Conservation (phyloP, 2,888 invertebrate genomes). For the Amphipoea oculea region DNA sequence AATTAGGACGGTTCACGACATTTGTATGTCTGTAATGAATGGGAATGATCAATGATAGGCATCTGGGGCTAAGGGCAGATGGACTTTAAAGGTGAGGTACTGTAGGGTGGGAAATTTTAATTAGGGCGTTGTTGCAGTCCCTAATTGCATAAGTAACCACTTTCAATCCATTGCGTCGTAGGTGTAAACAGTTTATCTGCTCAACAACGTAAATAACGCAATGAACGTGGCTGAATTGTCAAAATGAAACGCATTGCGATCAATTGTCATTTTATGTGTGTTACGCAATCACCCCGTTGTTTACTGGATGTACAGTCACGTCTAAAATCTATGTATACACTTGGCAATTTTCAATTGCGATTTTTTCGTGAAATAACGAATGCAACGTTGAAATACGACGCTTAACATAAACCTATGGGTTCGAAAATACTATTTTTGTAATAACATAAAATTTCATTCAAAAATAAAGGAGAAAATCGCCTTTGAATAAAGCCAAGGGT, state of each 20-base stretch:
- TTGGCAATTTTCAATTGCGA: too few relatives aligned
- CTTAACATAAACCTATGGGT: too few relatives aligned
- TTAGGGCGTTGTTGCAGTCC: neutral
- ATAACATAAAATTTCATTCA: too few relatives aligned
- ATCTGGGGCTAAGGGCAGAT: conserved; percentile 63
- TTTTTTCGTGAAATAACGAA: too few relatives aligned
- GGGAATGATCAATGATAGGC: conserved; percentile 59
- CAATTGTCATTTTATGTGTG: neutral
- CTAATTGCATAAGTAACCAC: neutral
- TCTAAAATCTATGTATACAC: too few relatives aligned
- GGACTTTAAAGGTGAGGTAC: conserved; percentile 36
- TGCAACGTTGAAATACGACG: too few relatives aligned
- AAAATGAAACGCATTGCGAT: neutral
- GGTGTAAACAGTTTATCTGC: neutral
- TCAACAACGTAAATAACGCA: neutral
- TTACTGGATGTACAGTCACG: neutral
- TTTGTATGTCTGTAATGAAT: conserved; percentile 66
- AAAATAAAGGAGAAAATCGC: too few relatives aligned
- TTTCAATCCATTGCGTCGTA: neutral
- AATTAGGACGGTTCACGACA: conserved; percentile 77
- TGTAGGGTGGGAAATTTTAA: conserved; percentile 37
- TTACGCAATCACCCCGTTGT: neutral
- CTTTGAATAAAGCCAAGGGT: too few relatives aligned
- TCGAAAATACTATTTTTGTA: too few relatives aligned
- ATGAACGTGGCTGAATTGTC: neutral